Evolutionary conservation across 2,888 invertebrate species (phyloP).

Genomic region (Poecilobothrus nobilitatus): DNA sequence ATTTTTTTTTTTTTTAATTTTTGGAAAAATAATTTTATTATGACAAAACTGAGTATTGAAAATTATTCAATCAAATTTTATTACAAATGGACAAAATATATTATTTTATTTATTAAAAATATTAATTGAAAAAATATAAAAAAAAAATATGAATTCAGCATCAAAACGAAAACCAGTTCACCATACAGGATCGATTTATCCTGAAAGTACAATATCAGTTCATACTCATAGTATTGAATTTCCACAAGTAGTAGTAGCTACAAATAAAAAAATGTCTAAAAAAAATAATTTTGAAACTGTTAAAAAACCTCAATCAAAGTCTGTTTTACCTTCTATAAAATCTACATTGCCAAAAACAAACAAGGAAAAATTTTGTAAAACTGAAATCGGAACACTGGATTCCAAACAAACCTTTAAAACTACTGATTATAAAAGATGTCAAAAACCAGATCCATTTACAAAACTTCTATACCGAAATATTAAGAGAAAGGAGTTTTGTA

Average conservation of each 20-base stretch:
- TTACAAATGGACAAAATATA: too few species aligned
- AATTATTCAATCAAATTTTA: too few species aligned
- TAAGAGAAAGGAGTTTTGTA: too few species aligned
- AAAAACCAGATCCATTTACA: neutral
- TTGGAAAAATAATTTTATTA: too few species aligned
- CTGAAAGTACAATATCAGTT: neutral
- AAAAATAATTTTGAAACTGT: too few species aligned
- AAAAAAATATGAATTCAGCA: too few species aligned
- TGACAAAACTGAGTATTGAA: too few species aligned
- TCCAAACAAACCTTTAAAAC: too few species aligned
- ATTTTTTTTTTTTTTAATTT: too few species aligned
- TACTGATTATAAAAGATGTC: neutral
- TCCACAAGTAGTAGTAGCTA: neutral
- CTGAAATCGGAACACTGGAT: neutral
- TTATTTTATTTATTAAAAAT: too few species aligned
- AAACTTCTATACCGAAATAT: neutral
- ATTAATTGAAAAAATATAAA: too few species aligned
- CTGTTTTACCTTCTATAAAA: neutral
- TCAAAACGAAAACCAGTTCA: neutral
- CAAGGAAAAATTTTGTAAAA: neutral
- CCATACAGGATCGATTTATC: conserved; percentile 1
- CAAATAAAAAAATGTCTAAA: neutral
- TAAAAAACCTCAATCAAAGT: neutral
- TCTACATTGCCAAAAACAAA: neutral
- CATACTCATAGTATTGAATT: conserved; percentile 7